Base-by-base conservation (phyloP, 2,113 vertebrate species). In the Chaetorhynchus papuensis region DNA sequence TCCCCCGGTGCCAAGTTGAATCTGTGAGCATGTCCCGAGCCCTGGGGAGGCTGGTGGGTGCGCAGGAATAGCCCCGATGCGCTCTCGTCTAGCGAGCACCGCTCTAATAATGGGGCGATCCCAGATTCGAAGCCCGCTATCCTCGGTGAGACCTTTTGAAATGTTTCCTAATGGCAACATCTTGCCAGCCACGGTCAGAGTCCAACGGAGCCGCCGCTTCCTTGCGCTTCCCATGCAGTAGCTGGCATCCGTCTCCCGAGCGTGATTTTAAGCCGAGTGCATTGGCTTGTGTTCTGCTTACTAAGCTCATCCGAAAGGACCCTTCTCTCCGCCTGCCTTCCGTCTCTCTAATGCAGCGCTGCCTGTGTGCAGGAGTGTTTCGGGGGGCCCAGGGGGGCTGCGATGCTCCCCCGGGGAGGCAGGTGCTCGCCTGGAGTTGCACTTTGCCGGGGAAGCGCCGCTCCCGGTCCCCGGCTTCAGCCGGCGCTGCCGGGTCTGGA, bases 271-370 rank as follows among this genome's bases (percentile, higher is more conserved):
- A 68, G 82, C 93, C 26, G 96, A 91, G 91, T 56, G 3, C 35
- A 20, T 45, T 92, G 85, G 91, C 91, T 95, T 52, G 83, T 16
- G 72, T 94, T 94, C 79, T 86, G 94, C 94, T 96, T 88, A 56
- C 77, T 93, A 80, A 97, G 96, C 96, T 87, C 71, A 4, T 83
- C 59, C 13, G 37, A 49, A 60, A 92, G 96, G 35, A 81, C 66
- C 61, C 45, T 87, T 59, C 6, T 10, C 61, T 57, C 21, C 50
- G 26, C 23, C 56, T 69, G 33, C 19, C n/a, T 41, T 8, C 35
- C 2, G 11, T 22, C 10, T 49, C 31, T 16, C 9, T 70, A 21
- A 33, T 10, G 91, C 65, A 8, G 64, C 23, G 6, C 54, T 3
- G 22, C 17, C 28, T 4, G 26, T 9, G 53, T 37, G 56, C 53